Evolutionary conservation across 2,797 vertebrate genomes (phyloP), one percentile per base, ranked within the genome.

Genomic region (Threskiornis aethiopicus): DNA sequence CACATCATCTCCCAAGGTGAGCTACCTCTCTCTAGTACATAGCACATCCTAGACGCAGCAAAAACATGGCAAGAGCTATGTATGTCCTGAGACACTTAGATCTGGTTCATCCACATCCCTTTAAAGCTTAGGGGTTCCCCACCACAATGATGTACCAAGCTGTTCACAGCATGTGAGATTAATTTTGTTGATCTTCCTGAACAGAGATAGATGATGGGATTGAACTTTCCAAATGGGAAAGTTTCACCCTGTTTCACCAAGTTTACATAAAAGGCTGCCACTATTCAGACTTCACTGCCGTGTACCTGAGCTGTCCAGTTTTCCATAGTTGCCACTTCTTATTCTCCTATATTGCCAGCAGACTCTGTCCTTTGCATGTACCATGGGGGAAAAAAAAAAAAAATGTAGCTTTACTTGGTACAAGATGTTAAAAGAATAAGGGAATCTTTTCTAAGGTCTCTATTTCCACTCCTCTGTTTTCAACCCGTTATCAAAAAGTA

Each of bases 81-180:
- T 29, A 0, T 33, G 13, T 41, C 67, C 57, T 59, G 35, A 87
- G 26, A 8, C 14, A 25, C 18, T 47, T 51, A 28, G 15, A 25
- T 57, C 26, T 71, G 37, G 13, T 31, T 73, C 65, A 24, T 42
- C 16, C 4, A 37, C 42, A 61, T 28, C 15, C 15, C 21, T 65
- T 72, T 65, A 21, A 67, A 82, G 8, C 31, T 21, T 73, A 8
- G 22, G 24, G 2, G 13, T 8, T 81, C 49, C 18, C 39, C 25
- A 49, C 7, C 41, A 66, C 28, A 24, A 11, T 9, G 13, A 71
- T 13, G 19, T 39, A 54, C 41, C 0, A 0, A 65, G 17, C 22
- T 73, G 41, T 59, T 57, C 2, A 5, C 42, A 66, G 44, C 29
- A 85, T 1, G 2, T 1, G 0, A 47, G 28, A 14, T 57, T 41